Evolutionary conservation across 2,888 invertebrate species (phyloP), one percentile per base, ranked within the genome.

Genomic region (Cephus rjabovi): DNA sequence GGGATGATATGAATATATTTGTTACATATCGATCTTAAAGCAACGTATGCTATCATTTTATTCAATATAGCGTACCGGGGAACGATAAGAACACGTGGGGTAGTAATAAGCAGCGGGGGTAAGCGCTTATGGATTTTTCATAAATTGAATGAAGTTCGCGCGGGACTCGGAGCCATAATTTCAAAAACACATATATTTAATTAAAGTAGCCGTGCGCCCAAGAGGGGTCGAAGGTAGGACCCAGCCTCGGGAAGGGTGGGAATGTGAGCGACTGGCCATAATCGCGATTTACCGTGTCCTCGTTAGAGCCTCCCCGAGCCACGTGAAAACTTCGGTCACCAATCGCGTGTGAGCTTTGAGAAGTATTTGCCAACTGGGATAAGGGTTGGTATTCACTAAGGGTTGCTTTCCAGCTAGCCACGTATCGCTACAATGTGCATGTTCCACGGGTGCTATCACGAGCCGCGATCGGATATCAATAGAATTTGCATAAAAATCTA

Each of bases 401-500:
- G 81, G 80, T 81, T 79, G 84, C 84, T 84, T 86, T 84, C 84
- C 80, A 77, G 81, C 82, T 82, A 79, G 81, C 84, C 83, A 76
- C 83, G 83, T 83, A 81, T 85, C 78, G 83, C 79, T 83, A 79
- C 82, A 81, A 85, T 87, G 86, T 87, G 86, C 86, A 88, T 86
- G 87, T 88, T 87, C 78, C 87, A 83, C 87, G 86, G 84, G 71
- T 56, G 80, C 84, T 87, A 87, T 87, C 87, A 75, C 37, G 82
- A 84, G 79, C 83, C 84, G 86, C 87, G 86, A 90, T 90, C 89
- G 87, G 88, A 86, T 90, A 91, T 90, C 90, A 90, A 89, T 89
- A 83, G 85, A 88, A 91, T 91, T 91, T 90, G 89, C 91, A 91
- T 90, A 90, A 90, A 89, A 90, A 90, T 90, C 90, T 90, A 89